Conservation (phyloP, 2,797 vertebrate species). For the Pagetopsis macropterus region DNA sequence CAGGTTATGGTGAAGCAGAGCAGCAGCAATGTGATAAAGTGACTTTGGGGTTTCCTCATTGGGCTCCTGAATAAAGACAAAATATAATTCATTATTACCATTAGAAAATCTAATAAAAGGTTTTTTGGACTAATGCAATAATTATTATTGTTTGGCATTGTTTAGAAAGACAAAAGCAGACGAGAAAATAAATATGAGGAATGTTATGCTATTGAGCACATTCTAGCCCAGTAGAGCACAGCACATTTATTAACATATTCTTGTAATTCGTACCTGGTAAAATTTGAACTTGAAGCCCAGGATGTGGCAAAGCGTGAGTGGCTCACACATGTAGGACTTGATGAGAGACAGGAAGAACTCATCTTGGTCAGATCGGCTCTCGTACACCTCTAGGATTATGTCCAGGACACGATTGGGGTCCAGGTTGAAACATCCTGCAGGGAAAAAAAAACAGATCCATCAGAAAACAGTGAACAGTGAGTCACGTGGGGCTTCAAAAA, state of each 20-base stretch:
- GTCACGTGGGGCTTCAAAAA: too few relatives aligned
- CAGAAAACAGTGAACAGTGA: not conserved
- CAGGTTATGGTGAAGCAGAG: slow-evolving; percentile 95
- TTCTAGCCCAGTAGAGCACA: not conserved
- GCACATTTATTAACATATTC: not conserved
- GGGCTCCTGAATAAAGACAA: slow-evolving; percentile 87
- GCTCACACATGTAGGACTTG: slow-evolving; percentile 99
- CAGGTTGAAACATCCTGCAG: slow-evolving; percentile 95
- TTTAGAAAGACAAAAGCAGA: not conserved
- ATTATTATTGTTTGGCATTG: slow-evolving; percentile 7
- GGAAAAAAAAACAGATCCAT: not conserved
- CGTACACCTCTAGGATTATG: slow-evolving; percentile 97
- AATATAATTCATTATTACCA: not conserved
- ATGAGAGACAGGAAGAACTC: slow-evolving; percentile 97
- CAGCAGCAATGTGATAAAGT: slow-evolving; percentile 96
- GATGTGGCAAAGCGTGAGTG: slow-evolving; percentile 98
- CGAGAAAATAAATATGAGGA: not conserved
- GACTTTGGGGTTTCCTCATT: slow-evolving; percentile 96
- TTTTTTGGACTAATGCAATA: not conserved
- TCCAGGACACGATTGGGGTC: slow-evolving; percentile 98
- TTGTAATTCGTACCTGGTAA: slow-evolving; percentile 88
- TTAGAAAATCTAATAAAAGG: not conserved
- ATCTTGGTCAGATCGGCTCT: slow-evolving; percentile 95
- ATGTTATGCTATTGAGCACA: not conserved
- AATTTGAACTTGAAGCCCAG: slow-evolving; percentile 99